A percentile compares a stretch with the other conserved stretches of the same genome.
phyloP scores from a whole-genome alignment of 2,888 invertebrate species.

The Orthosia gracilis region DNA sequence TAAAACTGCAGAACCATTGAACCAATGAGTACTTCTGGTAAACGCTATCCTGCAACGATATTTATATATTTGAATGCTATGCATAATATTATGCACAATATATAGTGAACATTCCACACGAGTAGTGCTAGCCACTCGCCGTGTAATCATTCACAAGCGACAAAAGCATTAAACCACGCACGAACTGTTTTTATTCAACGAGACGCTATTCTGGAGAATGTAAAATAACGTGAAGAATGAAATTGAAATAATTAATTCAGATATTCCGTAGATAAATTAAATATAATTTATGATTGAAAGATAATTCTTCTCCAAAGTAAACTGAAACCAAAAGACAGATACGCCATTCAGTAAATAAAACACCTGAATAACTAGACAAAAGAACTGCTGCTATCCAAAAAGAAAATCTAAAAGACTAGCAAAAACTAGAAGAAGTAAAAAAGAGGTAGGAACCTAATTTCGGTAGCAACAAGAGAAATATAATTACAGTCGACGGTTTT shows the following conservation, averaged over 20 bases:
- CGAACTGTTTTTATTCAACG: conserved; percentile 68
- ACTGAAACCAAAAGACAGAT: neutral
- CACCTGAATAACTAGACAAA: too few species aligned
- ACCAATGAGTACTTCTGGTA: too few species aligned
- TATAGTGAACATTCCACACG: conserved; percentile 36
- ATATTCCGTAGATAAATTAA: neutral
- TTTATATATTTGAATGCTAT: neutral
- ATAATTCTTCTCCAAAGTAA: neutral
- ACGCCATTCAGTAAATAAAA: neutral
- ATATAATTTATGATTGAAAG: neutral
- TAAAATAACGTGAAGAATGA: neutral
- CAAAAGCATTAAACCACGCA: conserved; percentile 71
- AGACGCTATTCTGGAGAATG: conserved; percentile 61
- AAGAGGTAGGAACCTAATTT: too few species aligned
- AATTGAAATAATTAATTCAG: neutral
- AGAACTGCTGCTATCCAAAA: neutral
- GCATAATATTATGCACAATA: neutral
- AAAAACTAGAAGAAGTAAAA: neutral
- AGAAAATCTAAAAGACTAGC: neutral
- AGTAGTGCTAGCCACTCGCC: conserved; percentile 47
- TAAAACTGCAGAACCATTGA: too few species aligned
- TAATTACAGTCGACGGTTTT: neutral
- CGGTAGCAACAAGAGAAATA: neutral
- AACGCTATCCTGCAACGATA: too few species aligned
- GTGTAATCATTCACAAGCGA: conserved; percentile 70